phyloP scores from a whole-genome alignment of 2,888 invertebrate species.

The Folsomia candida region DNA sequence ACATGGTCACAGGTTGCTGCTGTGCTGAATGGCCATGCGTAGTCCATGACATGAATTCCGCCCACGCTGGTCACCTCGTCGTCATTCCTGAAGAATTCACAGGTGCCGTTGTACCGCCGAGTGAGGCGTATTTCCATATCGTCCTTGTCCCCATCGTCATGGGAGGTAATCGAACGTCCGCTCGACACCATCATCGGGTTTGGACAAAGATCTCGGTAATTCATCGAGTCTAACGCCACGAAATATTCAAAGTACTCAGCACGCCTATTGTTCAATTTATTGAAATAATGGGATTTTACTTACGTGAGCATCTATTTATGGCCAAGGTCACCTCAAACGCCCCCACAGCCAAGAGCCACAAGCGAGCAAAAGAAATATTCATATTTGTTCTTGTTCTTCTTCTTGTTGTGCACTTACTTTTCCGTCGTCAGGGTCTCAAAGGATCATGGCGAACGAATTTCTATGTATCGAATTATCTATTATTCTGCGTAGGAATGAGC shows the following conservation, averaged over 20 bases:
- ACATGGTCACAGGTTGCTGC: constrained; percentile 27
- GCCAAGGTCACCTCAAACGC: not conserved
- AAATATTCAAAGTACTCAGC: not conserved
- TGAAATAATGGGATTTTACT: not conserved
- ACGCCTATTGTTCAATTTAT: not conserved
- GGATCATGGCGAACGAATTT: too few relatives aligned
- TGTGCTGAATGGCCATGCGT: constrained; percentile 28
- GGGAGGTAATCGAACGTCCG: too few relatives aligned
- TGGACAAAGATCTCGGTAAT: constrained; percentile 33
- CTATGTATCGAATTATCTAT: too few relatives aligned
- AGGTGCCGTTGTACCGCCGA: constrained; percentile 3
- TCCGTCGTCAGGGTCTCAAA: too few relatives aligned
- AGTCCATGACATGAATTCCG: constrained; percentile 27
- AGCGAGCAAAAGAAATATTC: too few relatives aligned
- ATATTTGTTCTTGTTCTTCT: too few relatives aligned
- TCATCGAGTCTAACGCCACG: constrained; percentile 18
- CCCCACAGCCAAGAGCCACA: not conserved
- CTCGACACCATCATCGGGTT: constrained; percentile 24
- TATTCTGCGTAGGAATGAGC: too few relatives aligned
- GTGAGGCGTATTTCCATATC: not conserved
- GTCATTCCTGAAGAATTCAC: constrained; percentile 26
- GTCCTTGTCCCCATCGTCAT: not conserved
- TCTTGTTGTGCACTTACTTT: too few relatives aligned
- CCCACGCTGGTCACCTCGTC: constrained; percentile 24
- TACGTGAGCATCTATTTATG: not conserved